phyloP scores from a whole-genome alignment of 2,113 vertebrate species.

The Aptenodytes forsteri region DNA sequence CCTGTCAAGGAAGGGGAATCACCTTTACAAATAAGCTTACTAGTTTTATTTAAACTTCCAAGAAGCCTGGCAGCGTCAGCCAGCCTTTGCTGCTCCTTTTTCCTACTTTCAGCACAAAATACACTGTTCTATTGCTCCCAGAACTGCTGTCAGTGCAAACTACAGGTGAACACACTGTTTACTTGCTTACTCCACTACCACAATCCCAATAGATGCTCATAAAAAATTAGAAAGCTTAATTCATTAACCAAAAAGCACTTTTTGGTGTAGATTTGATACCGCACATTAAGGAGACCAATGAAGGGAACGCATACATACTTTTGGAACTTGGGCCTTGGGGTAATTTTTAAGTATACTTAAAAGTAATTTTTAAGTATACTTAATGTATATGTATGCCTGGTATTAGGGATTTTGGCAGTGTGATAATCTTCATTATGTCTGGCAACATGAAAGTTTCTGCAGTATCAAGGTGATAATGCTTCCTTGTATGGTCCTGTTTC shows the following conservation, averaged over 20 bases:
- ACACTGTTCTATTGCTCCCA: not conserved
- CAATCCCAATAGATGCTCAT: not conserved
- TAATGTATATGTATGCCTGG: not conserved
- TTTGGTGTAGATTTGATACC: not conserved
- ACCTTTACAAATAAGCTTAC: not conserved
- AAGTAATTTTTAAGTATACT: not conserved
- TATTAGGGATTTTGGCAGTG: not conserved
- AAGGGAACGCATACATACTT: not conserved
- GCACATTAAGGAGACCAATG: not conserved
- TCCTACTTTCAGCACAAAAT: constrained; percentile 23
- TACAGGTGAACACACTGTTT: not conserved
- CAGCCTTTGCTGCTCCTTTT: not conserved
- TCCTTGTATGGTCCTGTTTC: too few relatives aligned
- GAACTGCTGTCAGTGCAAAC: constrained; percentile 17
- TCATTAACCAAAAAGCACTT: not conserved
- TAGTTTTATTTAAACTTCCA: not conserved
- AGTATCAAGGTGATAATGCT: not conserved
- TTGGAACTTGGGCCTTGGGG: not conserved
- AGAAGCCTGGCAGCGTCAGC: not conserved
- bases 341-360: not conserved
- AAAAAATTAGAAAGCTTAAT: constrained; percentile 33
- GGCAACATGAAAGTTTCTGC: not conserved
- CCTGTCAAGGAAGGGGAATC: not conserved
- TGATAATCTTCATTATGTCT: not conserved
- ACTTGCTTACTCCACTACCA: constrained; percentile 10